Conservation (phyloP, 2,797 vertebrate genomes). For the Hydrocynus forskahlii region DNA sequence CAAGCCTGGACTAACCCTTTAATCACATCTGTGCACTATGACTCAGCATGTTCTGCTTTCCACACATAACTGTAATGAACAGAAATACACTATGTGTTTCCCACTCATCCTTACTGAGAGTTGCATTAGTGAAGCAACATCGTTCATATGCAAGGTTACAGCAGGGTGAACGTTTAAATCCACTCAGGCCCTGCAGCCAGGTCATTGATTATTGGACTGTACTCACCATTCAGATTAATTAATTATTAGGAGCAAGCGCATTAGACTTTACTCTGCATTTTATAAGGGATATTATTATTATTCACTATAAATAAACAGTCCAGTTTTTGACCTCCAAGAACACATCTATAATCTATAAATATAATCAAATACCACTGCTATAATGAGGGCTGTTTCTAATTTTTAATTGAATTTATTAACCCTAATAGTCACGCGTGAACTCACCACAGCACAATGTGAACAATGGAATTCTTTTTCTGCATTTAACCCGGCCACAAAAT, state of each 20-base stretch:
- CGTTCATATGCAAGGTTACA: background rate
- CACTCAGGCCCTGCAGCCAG: background rate
- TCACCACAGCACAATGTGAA: too few species aligned
- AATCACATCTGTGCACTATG: slow-evolving; percentile 41
- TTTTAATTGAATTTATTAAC: too few species aligned
- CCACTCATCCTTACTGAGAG: background rate
- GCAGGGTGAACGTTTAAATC: slow-evolving; percentile 3
- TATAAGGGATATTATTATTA: background rate
- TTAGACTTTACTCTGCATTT: background rate
- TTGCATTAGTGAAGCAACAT: slow-evolving; percentile 5
- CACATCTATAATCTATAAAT: too few species aligned
- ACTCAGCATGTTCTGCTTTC: slow-evolving; percentile 38
- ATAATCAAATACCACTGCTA: too few species aligned
- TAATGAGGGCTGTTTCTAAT: too few species aligned
- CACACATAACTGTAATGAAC: background rate
- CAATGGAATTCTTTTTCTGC: too few species aligned
- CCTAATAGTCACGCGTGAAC: too few species aligned
- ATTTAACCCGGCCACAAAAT: too few species aligned
- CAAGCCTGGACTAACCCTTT: slow-evolving; percentile 27
- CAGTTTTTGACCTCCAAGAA: too few species aligned
- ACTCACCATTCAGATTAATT: slow-evolving; percentile 8
- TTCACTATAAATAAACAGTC: too few species aligned
- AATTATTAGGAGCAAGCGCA: background rate
- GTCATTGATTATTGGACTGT: slow-evolving; percentile 13
- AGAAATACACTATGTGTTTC: background rate